Base-by-base conservation (phyloP, 2,797 vertebrate species). In the Glossophaga mutica region DNA sequence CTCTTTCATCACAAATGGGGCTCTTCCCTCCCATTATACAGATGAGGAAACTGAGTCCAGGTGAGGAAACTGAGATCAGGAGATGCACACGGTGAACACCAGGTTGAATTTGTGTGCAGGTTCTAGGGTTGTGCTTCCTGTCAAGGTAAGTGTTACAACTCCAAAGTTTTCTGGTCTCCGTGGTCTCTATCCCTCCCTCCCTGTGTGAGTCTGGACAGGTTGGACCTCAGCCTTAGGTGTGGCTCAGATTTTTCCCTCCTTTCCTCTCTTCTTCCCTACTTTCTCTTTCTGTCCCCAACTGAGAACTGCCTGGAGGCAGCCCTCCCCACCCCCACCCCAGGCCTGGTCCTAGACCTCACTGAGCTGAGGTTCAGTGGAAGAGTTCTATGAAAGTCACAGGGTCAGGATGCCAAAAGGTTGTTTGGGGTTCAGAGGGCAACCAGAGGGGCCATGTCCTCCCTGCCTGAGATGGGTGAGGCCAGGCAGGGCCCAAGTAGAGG, bases 61-160 rank as follows among this genome's bases (percentile, higher is more conserved):
- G 11, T 6, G 26, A 76, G 42, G 82, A 78, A 12, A n/a, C 82
- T 0, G 24, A 70, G n/a, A 1, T 8, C 29, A 24, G 26, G 67
- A 42, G 55, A 16, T 0, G 4, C 42, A 1, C 19, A 34, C 5
- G 5, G 39, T 2, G 57, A 50, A 34, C 2, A 5, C 11, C 21
- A 29, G 11, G 39, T 19, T 39, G 39, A 29, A 24, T 22, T n/a
- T n/a, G 29, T 22, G 44, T n/a, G 29, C 34, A 4, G 15, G 67
- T 29, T 39, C 86, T 21, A 65, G 71, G 32, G 19, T 4, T 68
- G 21, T 24, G 44, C 14, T 34, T 68, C 48, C 26, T 67, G 22
- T 50, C 22, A 11, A 57, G 67, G 37, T 24, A 19, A 71, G 42
- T 37, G 34, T 37, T 44, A 19, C 15, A 9, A 4, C 5, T 29